Evolutionary conservation across 2,888 invertebrate genomes (phyloP).

Genomic region (Ochlodes sylvanus): DNA sequence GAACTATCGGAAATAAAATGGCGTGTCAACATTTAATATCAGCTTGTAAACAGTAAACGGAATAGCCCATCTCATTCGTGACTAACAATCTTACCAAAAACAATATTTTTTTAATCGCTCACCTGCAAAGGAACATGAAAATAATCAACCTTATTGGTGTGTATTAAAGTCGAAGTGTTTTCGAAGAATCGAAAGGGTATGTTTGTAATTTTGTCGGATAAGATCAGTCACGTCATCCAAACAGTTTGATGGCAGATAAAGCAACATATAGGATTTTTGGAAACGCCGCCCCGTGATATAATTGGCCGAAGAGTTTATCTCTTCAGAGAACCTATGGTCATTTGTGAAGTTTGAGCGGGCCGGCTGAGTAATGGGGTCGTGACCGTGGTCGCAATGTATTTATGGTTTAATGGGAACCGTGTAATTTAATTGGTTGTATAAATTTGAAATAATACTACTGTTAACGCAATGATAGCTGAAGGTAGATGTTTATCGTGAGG

Average conservation of each 20-base stretch:
- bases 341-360: conserved; percentile 56
- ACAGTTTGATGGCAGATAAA: conserved; percentile 74
- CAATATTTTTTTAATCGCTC: conserved; percentile 42
- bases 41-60: conserved; percentile 70
- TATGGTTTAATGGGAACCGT: conserved; percentile 36
- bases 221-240: conserved; percentile 72
- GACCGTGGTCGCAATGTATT: conserved; percentile 48
- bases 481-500: neutral
- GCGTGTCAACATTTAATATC: conserved; percentile 73
- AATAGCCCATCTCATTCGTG: conserved; percentile 70
- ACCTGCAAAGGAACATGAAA: neutral
- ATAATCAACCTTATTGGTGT: conserved; percentile 7
- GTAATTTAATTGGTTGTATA: conserved; percentile 37
- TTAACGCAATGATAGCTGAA: neutral
- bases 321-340: conserved; percentile 78
- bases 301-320: conserved; percentile 78
- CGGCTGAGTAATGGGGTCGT: conserved; percentile 67
- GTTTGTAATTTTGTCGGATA: conserved; percentile 57
- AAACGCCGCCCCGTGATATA: conserved; percentile 74
- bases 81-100: conserved; percentile 66
- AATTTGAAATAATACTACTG: conserved; percentile 19
- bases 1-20: conserved; percentile 61
- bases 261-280: conserved; percentile 72
- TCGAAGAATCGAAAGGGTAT: conserved; percentile 2
- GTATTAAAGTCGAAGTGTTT: conserved; percentile 27